phyloP scores from a whole-genome alignment of 2,888 invertebrate species.

The Netelia melanura region DNA sequence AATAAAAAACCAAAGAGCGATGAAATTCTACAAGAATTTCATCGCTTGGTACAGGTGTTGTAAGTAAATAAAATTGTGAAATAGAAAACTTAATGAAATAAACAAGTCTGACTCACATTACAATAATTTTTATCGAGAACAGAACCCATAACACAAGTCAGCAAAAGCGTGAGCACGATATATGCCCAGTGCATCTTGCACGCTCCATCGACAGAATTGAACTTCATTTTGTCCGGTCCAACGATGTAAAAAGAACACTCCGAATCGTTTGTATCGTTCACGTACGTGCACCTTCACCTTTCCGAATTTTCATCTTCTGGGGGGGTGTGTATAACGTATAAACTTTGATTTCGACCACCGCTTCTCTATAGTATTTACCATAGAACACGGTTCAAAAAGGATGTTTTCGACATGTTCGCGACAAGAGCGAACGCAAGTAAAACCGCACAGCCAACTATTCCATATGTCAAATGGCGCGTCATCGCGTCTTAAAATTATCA shows the following conservation, averaged over 20 bases:
- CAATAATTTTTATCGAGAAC: conserved; percentile 33
- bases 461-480: conserved; percentile 57
- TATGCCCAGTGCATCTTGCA: conserved; percentile 38
- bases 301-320: conserved; percentile 11
- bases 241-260: background rate
- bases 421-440: background rate
- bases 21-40: too few species aligned
- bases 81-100: background rate
- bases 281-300: conserved; percentile 12
- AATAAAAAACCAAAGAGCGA: background rate
- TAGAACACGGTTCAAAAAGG: background rate
- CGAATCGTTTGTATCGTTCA: conserved; percentile 3
- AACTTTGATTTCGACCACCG: background rate
- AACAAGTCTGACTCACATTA: conserved; percentile 38
- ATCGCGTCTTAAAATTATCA: conserved; percentile 20
- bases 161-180: conserved; percentile 21
- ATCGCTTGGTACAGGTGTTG: too few species aligned
- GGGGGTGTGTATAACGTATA: background rate
- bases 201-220: background rate
- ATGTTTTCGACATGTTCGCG: conserved; percentile 1
- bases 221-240: conserved; percentile 7
- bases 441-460: background rate
- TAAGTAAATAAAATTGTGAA: too few species aligned
- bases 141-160: conserved; percentile 9
- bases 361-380: background rate